A percentile compares a stretch with the other conserved stretches of the same genome.
Conservation (phyloP, 92 coral and sea anemone species). For the Umimayanthus kanabou region DNA sequence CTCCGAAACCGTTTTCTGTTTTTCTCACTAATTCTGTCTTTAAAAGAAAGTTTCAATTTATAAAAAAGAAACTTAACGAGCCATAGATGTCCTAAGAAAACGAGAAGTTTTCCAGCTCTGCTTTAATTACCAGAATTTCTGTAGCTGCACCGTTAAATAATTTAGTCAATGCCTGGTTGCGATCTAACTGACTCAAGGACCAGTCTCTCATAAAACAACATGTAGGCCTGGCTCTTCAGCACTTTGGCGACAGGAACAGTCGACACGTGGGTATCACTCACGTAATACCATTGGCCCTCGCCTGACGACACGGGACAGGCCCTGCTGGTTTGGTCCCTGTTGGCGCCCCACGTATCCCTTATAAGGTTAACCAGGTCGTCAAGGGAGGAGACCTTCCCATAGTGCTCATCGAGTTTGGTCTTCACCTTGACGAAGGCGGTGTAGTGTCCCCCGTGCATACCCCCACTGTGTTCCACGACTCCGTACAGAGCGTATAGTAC, state of each 20-base stretch:
- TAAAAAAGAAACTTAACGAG: too few species aligned
- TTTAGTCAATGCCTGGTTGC: not conserved
- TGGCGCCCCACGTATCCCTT: conserved; percentile 66
- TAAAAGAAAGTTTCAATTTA: too few species aligned
- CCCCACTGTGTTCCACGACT: conserved; percentile 90
- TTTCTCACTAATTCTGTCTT: too few species aligned
- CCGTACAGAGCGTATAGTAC: conserved; percentile 89
- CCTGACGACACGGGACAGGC: conserved; percentile 58
- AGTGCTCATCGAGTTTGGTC: conserved; percentile 45
- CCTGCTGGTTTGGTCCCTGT: conserved; percentile 29
- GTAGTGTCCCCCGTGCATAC: conserved; percentile 96
- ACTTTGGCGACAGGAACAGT: conserved; percentile 76
- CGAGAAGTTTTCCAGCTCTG: too few species aligned
- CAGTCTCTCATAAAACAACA: conserved; percentile 92
- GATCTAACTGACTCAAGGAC: conserved; percentile 2
- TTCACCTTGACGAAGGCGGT: conserved; percentile 87
- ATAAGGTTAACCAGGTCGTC: conserved; percentile 64
- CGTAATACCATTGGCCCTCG: conserved; percentile 90
- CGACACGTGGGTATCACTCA: conserved; percentile 89
- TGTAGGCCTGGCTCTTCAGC: conserved; percentile 91
- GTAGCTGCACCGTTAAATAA: too few species aligned
- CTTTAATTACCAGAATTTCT: too few species aligned
- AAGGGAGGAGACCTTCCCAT: conserved; percentile 57
- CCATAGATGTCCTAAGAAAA: too few species aligned
- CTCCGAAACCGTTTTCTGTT: too few species aligned